These are phyloP conservation scores for Pherbina coryleti DNA, from an alignment of 2,888 invertebrate genomes.

Conservation along the genomic window DNA sequence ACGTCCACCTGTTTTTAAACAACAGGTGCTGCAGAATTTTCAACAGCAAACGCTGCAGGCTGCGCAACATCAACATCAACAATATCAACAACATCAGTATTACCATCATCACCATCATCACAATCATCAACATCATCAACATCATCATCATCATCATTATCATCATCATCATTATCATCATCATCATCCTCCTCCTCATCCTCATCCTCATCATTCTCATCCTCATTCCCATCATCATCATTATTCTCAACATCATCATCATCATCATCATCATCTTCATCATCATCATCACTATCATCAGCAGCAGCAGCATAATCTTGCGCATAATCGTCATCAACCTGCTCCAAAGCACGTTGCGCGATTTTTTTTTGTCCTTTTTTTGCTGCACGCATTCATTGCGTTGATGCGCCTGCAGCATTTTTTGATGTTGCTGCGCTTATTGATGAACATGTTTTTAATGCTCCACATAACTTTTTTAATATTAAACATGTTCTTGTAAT, in stretches of 20 bases:
- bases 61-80: slow-evolving; percentile 6
- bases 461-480: background rate
- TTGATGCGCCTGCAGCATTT: background rate
- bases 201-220: background rate
- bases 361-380: too few species aligned
- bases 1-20: background rate
- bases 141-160: slow-evolving; percentile 1
- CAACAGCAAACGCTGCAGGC: background rate
- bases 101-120: background rate
- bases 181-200: background rate
- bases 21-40: background rate
- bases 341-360: background rate
- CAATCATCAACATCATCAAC: background rate
- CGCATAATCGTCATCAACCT: background rate
- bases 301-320: background rate
- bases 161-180: background rate
- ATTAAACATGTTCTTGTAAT: background rate
- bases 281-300: background rate
- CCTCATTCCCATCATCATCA: background rate
- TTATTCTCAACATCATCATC: background rate
- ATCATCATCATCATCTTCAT: slow-evolving; percentile 3
- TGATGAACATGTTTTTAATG: background rate
- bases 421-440: background rate
- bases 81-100: slow-evolving; percentile 12
- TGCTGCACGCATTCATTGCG: background rate